These are phyloP conservation scores for Holotrichia oblita DNA, from an alignment of 1,140 invertebrate species.

Conservation along the genomic window DNA sequence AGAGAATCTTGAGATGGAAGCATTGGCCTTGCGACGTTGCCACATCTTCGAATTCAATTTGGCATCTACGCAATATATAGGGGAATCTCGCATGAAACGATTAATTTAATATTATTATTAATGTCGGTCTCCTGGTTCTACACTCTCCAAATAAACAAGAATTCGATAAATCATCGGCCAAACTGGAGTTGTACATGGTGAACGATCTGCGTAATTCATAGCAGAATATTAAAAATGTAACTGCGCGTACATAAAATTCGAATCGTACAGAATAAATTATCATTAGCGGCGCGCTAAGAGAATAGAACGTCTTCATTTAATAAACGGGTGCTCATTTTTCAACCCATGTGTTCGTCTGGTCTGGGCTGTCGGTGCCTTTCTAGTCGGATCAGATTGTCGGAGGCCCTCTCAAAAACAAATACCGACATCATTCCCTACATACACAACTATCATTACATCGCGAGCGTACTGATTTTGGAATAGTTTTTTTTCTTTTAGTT, in stretches of 20 bases:
- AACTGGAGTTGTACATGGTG: slow-evolving; percentile 1
- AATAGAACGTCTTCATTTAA: slow-evolving; percentile 55
- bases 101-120: slow-evolving; percentile 37
- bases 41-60: not conserved
- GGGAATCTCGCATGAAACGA: not conserved
- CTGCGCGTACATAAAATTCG: slow-evolving; percentile 47
- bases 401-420: not conserved
- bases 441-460: not conserved
- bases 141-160: slow-evolving; percentile 32
- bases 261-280: slow-evolving; percentile 53
- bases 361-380: slow-evolving; percentile 39
- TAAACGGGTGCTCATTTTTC: slow-evolving; percentile 52
- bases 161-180: slow-evolving; percentile 21
- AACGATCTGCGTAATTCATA: slow-evolving; percentile 26
- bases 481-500: no score
- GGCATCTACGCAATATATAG: not conserved
- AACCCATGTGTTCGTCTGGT: slow-evolving; percentile 49
- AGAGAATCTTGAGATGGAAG: not conserved
- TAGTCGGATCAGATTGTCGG: slow-evolving; percentile 32
- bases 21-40: slow-evolving; percentile 22
- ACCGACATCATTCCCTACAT: not conserved
- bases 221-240: slow-evolving; percentile 46
- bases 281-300: slow-evolving; percentile 54
- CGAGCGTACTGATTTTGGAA: not conserved
- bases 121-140: not conserved